Evolutionary conservation across 1,140 invertebrate species (phyloP).

Genomic region (Bradynema listronoti): DNA sequence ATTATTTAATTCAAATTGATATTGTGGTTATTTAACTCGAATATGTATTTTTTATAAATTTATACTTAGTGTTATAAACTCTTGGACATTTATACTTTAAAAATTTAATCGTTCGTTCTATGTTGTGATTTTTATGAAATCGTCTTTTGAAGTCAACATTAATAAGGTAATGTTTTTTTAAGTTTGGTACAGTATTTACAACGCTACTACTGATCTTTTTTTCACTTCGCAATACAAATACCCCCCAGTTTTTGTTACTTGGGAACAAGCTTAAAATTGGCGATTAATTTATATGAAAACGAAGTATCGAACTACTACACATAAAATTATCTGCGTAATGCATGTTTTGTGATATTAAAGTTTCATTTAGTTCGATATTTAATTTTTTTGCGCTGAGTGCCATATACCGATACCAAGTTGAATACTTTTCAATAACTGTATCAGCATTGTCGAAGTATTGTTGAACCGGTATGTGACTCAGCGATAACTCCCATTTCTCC

Average conservation of each 20-base stretch:
- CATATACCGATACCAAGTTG: conserved; percentile 16
- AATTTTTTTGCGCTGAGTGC: conserved; percentile 11
- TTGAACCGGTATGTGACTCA: conserved; percentile 36
- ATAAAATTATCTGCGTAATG: not conserved
- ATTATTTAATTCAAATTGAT: not conserved
- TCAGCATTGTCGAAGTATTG: conserved; percentile 37
- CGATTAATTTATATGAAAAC: not conserved
- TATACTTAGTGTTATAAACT: conserved; percentile 42
- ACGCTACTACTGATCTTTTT: not conserved
- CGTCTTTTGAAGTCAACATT: conserved; percentile 28
- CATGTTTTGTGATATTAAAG: not conserved
- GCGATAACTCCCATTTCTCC: conserved; percentile 27
- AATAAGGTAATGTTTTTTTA: conserved; percentile 17
- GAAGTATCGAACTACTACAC: not conserved
- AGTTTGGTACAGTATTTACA: not conserved
- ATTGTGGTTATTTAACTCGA: conserved; percentile 30
- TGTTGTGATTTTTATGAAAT: not conserved
- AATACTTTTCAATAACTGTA: conserved; percentile 21
- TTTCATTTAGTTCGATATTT: conserved; percentile 28
- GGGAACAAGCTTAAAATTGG: not conserved
- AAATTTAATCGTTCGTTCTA: conserved; percentile 7
- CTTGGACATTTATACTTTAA: conserved; percentile 21
- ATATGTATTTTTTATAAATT: conserved; percentile 40
- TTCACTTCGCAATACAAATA: not conserved
- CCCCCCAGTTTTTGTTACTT: not conserved